Evolutionary conservation across 2,888 invertebrate genomes (phyloP), one percentile per base, ranked within the genome.

Genomic region (Hypolimnas misippus): DNA sequence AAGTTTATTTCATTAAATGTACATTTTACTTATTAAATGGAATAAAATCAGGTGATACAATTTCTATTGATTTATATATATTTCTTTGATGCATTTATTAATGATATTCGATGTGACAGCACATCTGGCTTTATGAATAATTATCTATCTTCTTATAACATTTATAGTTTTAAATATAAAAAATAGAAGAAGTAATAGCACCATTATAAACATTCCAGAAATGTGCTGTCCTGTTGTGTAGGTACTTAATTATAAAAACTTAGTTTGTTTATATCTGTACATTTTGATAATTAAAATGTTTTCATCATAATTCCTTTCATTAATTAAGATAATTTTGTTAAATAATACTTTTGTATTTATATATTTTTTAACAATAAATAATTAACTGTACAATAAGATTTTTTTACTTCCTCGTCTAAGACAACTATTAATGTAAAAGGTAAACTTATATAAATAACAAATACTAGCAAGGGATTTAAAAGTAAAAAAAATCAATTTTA

Each of bases 201-300:
- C 72, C 77, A 78, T 76, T 72, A 69, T 63, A 75, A 81, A 88
- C 89, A 89, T 90, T 91, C 90, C 90, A 87, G 86, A 79, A 75
- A 75, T 81, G 86, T 89, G 88, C 89, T 89, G 90, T 88, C 86
- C 73, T 83, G 83, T 83, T 86, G 79, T 84, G 85, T 90, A 90
- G 70, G 75, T 76, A 75, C 91, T 90, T 91, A 90, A 88, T 78
- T 52, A 44, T 42, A 42, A 49, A 46, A 14, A 53, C 25, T 56
- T 81, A 78, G 66, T 65, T 72, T 66, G 58, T 77, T 77, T 89
- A 83, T 89, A 83, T 83, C 65, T 91, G 90, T 91, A 91, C 77
- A 91, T 91, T 88, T 89, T 89, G 91, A 83, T 79, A 68, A 71
- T 71, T 69, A 69, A 77, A 68, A 81, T 87, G 84, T 89, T 84